Conservation (phyloP, 2,888 invertebrate genomes). For the Agrochola lota region DNA sequence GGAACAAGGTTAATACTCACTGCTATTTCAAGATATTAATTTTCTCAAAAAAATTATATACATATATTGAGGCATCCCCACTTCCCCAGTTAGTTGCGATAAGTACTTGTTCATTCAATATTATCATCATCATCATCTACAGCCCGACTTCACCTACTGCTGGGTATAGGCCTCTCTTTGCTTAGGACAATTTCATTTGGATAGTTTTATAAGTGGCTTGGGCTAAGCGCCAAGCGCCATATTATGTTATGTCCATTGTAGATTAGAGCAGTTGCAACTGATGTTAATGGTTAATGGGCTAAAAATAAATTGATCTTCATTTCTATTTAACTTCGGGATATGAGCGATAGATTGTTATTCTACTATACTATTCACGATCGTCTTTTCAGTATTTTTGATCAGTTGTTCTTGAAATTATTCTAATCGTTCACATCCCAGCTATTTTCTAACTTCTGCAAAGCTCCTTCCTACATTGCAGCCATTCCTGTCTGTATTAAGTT, state of each 20-base stretch:
- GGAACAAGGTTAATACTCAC: not conserved
- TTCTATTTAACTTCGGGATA: not conserved
- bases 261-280: not conserved
- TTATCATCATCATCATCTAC: not conserved
- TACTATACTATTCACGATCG: not conserved
- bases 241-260: not conserved
- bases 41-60: not conserved
- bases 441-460: not conserved
- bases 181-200: not conserved
- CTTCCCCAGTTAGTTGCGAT: not conserved
- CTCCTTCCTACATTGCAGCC: not conserved
- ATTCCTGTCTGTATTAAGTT: not conserved
- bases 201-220: not conserved
- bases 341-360: not conserved
- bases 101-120: not conserved
- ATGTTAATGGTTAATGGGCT: not conserved
- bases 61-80: not conserved
- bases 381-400: not conserved
- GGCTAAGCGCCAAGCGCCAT: not conserved
- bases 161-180: not conserved
- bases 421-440: not conserved
- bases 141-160: not conserved
- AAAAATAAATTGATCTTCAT: not conserved
- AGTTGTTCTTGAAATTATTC: not conserved
- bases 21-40: not conserved